Percentiles rank a stretch among this genome's conserved stretches.
Conservation (phyloP, 2,797 vertebrate genomes). For the Phalloptychus januarius region DNA sequence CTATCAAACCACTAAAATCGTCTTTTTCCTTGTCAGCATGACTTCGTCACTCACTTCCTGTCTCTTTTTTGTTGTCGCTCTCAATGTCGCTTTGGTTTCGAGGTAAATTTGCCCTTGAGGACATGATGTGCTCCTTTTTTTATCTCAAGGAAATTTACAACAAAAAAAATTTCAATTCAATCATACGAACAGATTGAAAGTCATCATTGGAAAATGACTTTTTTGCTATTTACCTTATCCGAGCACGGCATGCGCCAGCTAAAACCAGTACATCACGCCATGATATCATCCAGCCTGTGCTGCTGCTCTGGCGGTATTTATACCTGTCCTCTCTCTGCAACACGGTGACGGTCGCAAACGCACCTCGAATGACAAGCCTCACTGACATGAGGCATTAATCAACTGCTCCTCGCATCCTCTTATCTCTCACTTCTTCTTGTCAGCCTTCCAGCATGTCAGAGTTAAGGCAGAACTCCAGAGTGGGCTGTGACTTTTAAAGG, state of each 20-base stretch:
- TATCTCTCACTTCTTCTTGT: constrained; percentile 31
- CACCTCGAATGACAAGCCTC: constrained; percentile 23
- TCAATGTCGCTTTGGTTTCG: not conserved
- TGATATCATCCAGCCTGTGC: constrained; percentile 6
- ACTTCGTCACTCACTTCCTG: too few species aligned
- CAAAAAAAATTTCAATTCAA: not conserved
- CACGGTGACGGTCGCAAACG: constrained; percentile 8
- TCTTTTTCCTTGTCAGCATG: too few species aligned
- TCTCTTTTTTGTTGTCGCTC: not conserved
- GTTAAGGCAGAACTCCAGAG: not conserved
- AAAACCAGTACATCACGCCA: constrained; percentile 26
- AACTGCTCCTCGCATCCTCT: constrained; percentile 27
- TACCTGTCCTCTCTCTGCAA: constrained; percentile 10
- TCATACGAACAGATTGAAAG: not conserved
- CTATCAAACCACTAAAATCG: too few species aligned
- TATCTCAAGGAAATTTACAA: not conserved
- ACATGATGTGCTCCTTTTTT: not conserved
- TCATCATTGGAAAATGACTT: not conserved
- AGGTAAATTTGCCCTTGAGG: not conserved
- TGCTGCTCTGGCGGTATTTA: constrained; percentile 32
- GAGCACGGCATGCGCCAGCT: not conserved
- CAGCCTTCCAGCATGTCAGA: constrained; percentile 9
- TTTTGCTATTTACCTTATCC: not conserved
- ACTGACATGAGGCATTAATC: constrained; percentile 50
- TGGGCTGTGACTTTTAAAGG: not conserved